A percentile compares a stretch with the other conserved stretches of the same genome.
Evolutionary conservation across 1,140 invertebrate genomes (phyloP).

Genomic region (Pseudomyrmex pallidus): DNA sequence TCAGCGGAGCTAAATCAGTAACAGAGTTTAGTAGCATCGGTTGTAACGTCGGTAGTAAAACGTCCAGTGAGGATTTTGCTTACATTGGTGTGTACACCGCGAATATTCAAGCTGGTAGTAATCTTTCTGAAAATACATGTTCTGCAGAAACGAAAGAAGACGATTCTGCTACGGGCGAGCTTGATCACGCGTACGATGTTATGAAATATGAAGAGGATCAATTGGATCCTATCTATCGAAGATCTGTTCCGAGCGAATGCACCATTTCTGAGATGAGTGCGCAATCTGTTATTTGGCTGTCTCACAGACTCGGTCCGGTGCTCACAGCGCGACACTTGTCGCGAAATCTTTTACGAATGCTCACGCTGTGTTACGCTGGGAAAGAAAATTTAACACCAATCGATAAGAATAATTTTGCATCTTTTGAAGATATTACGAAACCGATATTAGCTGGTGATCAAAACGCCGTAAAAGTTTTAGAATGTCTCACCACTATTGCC

Average conservation of each 20-base stretch:
- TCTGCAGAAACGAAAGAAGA: conserved; percentile 51
- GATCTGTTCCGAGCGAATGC: conserved; percentile 81
- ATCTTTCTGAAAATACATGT: conserved; percentile 45
- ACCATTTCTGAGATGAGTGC: conserved; percentile 96
- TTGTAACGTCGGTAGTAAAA: conserved; percentile 87
- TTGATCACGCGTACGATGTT: conserved; percentile 39
- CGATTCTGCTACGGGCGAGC: conserved; percentile 30
- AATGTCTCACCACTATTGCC: conserved; percentile 94
- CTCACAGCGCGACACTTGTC: conserved; percentile 96
- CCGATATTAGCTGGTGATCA: conserved; percentile 91
- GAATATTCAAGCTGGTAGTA: conserved; percentile 46
- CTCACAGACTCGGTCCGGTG: conserved; percentile 97
- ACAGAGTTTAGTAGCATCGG: conserved; percentile 87
- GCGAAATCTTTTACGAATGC: conserved; percentile 96
- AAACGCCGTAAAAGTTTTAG: conserved; percentile 93
- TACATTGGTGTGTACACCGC: conserved; percentile 28
- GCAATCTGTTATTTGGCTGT: conserved; percentile 96
- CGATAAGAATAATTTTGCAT: conserved; percentile 45
- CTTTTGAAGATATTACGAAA: conserved; percentile 78
- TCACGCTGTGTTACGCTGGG: conserved; percentile 96
- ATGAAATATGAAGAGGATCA: conserved; percentile 19
- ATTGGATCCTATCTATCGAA: conserved; percentile 62
- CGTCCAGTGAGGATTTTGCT: conserved; percentile 79
- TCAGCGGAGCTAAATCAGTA: conserved; percentile 77
- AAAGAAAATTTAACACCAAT: conserved; percentile 90